These are phyloP conservation scores for Sphinx pinastri DNA, from an alignment of 2,888 invertebrate genomes.

Conservation along the genomic window DNA sequence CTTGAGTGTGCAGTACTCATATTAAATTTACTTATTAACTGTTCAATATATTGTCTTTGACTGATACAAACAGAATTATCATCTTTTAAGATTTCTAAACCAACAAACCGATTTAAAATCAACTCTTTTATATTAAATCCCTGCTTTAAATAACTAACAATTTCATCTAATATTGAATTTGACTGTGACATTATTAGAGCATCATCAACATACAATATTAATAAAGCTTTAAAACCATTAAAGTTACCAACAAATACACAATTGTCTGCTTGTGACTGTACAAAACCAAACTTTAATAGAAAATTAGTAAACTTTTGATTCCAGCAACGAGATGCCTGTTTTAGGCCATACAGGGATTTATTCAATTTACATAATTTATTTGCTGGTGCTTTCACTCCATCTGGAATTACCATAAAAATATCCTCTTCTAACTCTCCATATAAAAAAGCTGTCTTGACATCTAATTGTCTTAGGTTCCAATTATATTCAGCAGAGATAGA, in stretches of 20 bases:
- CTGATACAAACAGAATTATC: conserved; percentile 35
- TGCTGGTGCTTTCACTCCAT: conserved; percentile 29
- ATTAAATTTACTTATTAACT: conserved; percentile 41
- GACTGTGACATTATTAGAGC: conserved; percentile 18
- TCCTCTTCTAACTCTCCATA: conserved; percentile 38
- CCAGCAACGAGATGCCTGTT: conserved; percentile 44
- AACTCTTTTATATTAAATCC: conserved; percentile 41
- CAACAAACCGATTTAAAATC: conserved; percentile 38
- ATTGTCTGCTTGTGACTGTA: conserved; percentile 35
- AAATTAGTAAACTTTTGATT: conserved; percentile 38
- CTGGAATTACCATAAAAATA: conserved; percentile 40
- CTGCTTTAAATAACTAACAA: conserved; percentile 33
- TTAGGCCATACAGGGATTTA: conserved; percentile 43
- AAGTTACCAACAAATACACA: conserved; percentile 42
- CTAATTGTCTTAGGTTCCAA: conserved; percentile 34
- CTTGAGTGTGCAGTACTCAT: conserved; percentile 36
- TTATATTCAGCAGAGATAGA: conserved; percentile 26
- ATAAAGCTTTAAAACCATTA: no score
- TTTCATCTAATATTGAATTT: conserved; percentile 25
- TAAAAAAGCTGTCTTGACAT: conserved; percentile 41
- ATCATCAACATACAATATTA: conserved; percentile 52
- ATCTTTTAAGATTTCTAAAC: conserved; percentile 36
- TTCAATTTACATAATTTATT: conserved; percentile 35
- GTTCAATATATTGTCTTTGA: conserved; percentile 37
- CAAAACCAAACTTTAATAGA: conserved; percentile 40